These are phyloP conservation scores for Lota lota DNA, from an alignment of 2,113 vertebrate species.

Conservation along the genomic window DNA sequence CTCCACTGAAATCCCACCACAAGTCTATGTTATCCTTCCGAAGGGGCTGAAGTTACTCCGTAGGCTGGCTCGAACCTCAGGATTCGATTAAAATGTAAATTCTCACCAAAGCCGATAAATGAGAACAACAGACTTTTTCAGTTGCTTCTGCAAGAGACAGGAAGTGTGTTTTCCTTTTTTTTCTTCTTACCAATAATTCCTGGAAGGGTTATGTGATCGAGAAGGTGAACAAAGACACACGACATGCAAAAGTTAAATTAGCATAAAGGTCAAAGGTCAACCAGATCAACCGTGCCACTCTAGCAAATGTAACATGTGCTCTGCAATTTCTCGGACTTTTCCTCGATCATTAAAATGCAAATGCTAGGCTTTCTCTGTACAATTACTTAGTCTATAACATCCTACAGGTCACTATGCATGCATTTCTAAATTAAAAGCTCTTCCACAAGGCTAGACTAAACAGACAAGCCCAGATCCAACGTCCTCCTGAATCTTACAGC, in stretches of 20 bases:
- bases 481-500: too few relatives aligned
- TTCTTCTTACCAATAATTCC: slow-evolving; percentile 1
- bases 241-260: slow-evolving; percentile 32
- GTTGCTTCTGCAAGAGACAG: slow-evolving; percentile 36
- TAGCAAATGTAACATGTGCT: neutral
- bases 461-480: too few relatives aligned
- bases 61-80: slow-evolving; percentile 47
- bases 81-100: slow-evolving; percentile 74
- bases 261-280: slow-evolving; percentile 29
- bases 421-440: too few relatives aligned
- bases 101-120: slow-evolving; percentile 54
- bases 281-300: slow-evolving; percentile 17
- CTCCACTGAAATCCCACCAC: slow-evolving; percentile 46
- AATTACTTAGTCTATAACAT: too few relatives aligned
- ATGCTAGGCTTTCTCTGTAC: too few relatives aligned
- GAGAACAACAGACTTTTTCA: slow-evolving; percentile 30
- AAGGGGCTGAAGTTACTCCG: slow-evolving; percentile 48
- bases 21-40: slow-evolving; percentile 46
- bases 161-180: slow-evolving; percentile 19
- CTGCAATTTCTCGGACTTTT: too few relatives aligned
- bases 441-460: too few relatives aligned
- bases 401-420: too few relatives aligned
- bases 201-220: slow-evolving; percentile 19
- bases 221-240: slow-evolving; percentile 32
- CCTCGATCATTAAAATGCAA: too few relatives aligned